A percentile compares a stretch with the other conserved stretches of the same genome.
Conservation (phyloP, 2,888 invertebrate species). For the Pseudanteris insignis region DNA sequence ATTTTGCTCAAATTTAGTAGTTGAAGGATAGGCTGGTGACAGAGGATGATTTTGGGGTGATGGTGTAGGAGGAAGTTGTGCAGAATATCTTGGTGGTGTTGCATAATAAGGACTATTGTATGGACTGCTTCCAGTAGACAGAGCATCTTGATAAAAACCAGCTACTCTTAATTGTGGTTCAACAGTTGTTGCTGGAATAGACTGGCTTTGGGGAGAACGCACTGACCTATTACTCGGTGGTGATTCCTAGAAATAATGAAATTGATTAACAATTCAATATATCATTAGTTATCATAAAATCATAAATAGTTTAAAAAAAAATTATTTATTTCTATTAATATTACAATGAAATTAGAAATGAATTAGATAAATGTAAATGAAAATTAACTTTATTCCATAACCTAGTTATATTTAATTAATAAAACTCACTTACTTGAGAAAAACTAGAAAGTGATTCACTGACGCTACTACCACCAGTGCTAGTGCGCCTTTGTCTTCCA, state of each 20-base stretch:
- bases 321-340: too few species aligned
- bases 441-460: slow-evolving; percentile 63
- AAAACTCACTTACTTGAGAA: slow-evolving; percentile 57
- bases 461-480: slow-evolving; percentile 61
- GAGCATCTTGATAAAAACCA: slow-evolving; percentile 88
- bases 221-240: slow-evolving; percentile 71
- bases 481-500: slow-evolving; percentile 67
- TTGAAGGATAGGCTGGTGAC: slow-evolving; percentile 71
- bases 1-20: slow-evolving; percentile 64
- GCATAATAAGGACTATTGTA: slow-evolving; percentile 73
- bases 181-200: slow-evolving; percentile 71
- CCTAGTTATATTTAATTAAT: too few species aligned
- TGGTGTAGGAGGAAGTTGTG: slow-evolving; percentile 75
- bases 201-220: slow-evolving; percentile 60
- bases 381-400: too few species aligned
- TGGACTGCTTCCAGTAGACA: slow-evolving; percentile 84
- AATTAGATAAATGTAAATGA: too few species aligned
- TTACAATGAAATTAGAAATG: too few species aligned
- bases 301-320: not conserved
- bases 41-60: slow-evolving; percentile 71
- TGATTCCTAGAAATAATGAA: slow-evolving; percentile 68
- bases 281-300: too few species aligned
- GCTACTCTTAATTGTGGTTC: slow-evolving; percentile 83
- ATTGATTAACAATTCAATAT: too few species aligned
- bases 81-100: slow-evolving; percentile 73